These are phyloP conservation scores for Botia kubotai DNA, from an alignment of 2,797 vertebrate species.

Conservation along the genomic window DNA sequence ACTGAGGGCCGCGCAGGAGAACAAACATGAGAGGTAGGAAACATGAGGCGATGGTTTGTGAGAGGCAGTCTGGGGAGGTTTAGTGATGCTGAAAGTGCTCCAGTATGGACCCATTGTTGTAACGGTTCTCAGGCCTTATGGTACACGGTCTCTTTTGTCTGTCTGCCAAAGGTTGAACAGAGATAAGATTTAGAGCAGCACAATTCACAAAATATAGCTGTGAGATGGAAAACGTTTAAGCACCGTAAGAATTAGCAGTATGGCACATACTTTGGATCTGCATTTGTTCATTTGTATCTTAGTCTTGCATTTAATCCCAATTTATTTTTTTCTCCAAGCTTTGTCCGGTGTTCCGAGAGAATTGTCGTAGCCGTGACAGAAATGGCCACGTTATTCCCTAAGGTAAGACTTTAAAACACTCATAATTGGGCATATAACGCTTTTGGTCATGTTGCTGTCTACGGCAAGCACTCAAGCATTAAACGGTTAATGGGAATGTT, in stretches of 20 bases:
- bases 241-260: too few relatives aligned
- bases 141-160: neutral
- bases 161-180: neutral
- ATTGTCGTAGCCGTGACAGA: conserved; percentile 95
- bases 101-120: neutral
- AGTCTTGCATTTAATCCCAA: neutral
- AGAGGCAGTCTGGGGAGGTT: neutral
- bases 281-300: neutral
- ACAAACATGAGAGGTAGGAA: conserved; percentile 92
- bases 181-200: neutral
- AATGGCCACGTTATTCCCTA: conserved; percentile 97
- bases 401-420: conserved; percentile 79
- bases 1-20: conserved; percentile 93
- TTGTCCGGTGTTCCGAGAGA: conserved; percentile 95
- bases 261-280: too few relatives aligned
- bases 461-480: conserved; percentile 5
- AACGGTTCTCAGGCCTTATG: neutral
- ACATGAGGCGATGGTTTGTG: neutral
- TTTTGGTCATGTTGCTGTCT: neutral
- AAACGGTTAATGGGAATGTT: neutral
- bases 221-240: neutral
- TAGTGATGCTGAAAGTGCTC: too few relatives aligned
- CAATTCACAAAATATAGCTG: neutral
- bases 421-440: too few relatives aligned
- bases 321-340: conserved; percentile 76